phyloP scores from a whole-genome alignment of 2,797 vertebrate species.

The Phalanger gymnotis region DNA sequence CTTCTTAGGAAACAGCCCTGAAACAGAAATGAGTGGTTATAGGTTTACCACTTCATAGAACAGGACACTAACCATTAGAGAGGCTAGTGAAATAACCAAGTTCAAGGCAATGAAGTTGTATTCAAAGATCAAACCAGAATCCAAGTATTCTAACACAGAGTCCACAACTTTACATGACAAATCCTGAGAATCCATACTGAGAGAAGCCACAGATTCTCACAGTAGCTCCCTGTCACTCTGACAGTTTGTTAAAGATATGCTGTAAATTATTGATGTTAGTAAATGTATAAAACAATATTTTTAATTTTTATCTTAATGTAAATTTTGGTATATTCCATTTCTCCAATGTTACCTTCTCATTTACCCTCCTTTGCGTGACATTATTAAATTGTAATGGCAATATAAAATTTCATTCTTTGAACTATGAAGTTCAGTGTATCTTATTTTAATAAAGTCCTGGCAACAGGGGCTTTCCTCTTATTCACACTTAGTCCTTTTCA shows the following conservation, averaged over 20 bases:
- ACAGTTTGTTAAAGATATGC: constrained; percentile 6
- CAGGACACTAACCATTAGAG: neutral
- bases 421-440: constrained; percentile 49
- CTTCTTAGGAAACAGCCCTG: neutral
- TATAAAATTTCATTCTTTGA: constrained; percentile 65
- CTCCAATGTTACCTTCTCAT: constrained; percentile 32
- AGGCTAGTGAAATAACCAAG: neutral
- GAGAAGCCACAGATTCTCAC: neutral
- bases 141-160: neutral
- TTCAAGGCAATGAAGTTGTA: neutral
- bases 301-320: constrained; percentile 63
- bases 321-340: constrained; percentile 28
- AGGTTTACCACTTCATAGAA: neutral
- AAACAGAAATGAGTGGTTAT: neutral
- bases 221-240: constrained; percentile 35
- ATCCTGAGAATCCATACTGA: neutral
- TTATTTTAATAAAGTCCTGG: constrained; percentile 65
- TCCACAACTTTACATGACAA: neutral
- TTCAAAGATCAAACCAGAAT: neutral
- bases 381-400: constrained; percentile 48
- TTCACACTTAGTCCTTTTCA: constrained; percentile 66
- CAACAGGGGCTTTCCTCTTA: neutral
- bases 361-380: constrained; percentile 5
- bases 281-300: constrained; percentile 52
- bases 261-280: constrained; percentile 46